Percentiles rank a stretch among this genome's conserved stretches.
These are phyloP conservation scores for Protonemura montana DNA, from an alignment of 2,888 invertebrate species.

Conservation along the genomic window DNA sequence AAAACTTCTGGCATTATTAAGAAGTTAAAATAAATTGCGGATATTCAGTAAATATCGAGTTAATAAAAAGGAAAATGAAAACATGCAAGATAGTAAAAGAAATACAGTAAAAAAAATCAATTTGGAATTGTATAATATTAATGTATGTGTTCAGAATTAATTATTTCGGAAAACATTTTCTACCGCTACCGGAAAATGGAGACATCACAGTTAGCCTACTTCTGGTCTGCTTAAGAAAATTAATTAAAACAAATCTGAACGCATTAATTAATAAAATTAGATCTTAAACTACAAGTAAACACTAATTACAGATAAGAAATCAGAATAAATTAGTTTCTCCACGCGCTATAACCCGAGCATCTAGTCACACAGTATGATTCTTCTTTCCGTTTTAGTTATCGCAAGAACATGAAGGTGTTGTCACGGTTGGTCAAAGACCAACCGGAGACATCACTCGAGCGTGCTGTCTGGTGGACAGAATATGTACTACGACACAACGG, in stretches of 20 bases:
- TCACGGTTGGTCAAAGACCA: constrained; percentile 51
- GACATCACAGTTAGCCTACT: background rate
- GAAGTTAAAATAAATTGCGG: background rate
- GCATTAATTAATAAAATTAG: too few relatives aligned
- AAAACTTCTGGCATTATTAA: background rate
- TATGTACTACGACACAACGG: constrained; percentile 53
- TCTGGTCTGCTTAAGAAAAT: background rate
- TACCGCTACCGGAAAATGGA: background rate
- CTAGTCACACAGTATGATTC: too few relatives aligned
- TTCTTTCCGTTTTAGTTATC: constrained; percentile 49
- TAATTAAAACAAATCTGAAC: too few relatives aligned
- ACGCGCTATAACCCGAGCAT: too few relatives aligned
- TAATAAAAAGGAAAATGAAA: background rate
- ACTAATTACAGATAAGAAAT: background rate
- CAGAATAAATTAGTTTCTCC: background rate
- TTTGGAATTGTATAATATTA: background rate
- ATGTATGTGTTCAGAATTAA: background rate
- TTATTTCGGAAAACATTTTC: background rate
- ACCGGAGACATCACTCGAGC: constrained; percentile 50
- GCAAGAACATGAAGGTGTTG: constrained; percentile 47
- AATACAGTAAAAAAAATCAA: background rate
- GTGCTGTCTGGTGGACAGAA: constrained; percentile 52
- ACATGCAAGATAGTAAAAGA: background rate
- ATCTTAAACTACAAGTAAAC: too few relatives aligned
- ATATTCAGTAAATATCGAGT: background rate